Evolutionary conservation across 2,113 vertebrate genomes (phyloP).

Genomic region (Campylomormyrus numenius): DNA sequence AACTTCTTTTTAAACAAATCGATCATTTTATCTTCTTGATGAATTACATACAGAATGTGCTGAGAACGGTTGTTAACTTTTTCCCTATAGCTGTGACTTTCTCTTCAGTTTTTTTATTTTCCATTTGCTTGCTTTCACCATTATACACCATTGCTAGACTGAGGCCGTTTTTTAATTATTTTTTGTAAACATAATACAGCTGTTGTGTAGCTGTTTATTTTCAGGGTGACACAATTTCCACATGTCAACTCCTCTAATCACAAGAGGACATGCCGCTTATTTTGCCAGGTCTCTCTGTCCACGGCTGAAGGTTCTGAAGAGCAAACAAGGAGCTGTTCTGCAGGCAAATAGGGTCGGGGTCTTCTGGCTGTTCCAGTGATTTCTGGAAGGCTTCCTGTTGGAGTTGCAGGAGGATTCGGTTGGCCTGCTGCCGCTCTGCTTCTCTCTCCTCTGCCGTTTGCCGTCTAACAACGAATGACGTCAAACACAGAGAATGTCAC

Average conservation of each 20-base stretch:
- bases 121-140: background rate
- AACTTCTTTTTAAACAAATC: background rate
- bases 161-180: background rate
- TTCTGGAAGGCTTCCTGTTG: constrained; percentile 97
- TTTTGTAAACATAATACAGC: background rate
- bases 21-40: background rate
- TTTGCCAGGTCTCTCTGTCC: constrained; percentile 82
- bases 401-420: constrained; percentile 93
- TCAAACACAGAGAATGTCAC: background rate
- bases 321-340: constrained; percentile 96
- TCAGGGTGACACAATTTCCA: background rate
- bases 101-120: background rate
- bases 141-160: background rate
- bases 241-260: background rate
- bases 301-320: constrained; percentile 95
- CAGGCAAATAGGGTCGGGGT: constrained; percentile 86
- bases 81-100: background rate
- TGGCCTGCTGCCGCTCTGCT: constrained; percentile 94
- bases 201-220: background rate
- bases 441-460: constrained; percentile 94
- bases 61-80: background rate
- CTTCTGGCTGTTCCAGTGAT: constrained; percentile 84
- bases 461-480: constrained; percentile 62
- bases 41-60: background rate
- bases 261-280: constrained; percentile 66